Base-by-base conservation (phyloP, 1,140 invertebrate genomes). In the Drosophila repleta region DNA sequence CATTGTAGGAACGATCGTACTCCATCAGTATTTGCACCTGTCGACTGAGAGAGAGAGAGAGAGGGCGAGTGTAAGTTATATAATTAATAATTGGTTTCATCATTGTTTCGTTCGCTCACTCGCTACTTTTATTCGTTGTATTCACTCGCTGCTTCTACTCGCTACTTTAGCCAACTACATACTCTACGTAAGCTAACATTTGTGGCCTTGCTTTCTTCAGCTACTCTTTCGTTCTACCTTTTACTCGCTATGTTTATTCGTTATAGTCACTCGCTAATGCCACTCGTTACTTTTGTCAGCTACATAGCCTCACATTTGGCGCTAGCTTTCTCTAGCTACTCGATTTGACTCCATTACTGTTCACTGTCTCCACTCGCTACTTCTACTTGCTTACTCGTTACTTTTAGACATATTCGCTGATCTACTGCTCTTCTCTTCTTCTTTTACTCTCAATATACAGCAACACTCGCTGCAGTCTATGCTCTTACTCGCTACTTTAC, bases 11-110 rank as follows among this genome's bases (percentile, higher is more conserved):
- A 82, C 96, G 96, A 63, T 95, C 95, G 51, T 94, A 94, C 75
- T 96, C 95, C 79, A 95, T 94, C 11, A 96, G 92, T 57, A 96
- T 94, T 90, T 95, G 94, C 91, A 96, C 94, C 92, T 96, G 96
- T 17, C 93, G 93, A 56, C 96, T 96, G 92, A 17, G 11, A 39
- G 37, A n/a, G 37, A 39, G 37, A 6, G 37, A n/a, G 10, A 11
- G 7, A 39, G 10, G 37, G 37, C 3, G n/a, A 15, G 39, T n/a
- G 39, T 41, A 2, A 17, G 39, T 2, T 13, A 3, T 11, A 10
- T 4, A 26, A 48, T 20, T 20, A 35, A 10, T 15, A 20, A 11
- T 20, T 20, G 41, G 1, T 3, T 43, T 35, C 32, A 13, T 35
- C 11, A 11, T 0, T 35, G 1, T 2, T 11, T 35, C 10, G 11